Evolutionary conservation across 2,888 invertebrate genomes (phyloP).

Genomic region (Resseliella maxima): DNA sequence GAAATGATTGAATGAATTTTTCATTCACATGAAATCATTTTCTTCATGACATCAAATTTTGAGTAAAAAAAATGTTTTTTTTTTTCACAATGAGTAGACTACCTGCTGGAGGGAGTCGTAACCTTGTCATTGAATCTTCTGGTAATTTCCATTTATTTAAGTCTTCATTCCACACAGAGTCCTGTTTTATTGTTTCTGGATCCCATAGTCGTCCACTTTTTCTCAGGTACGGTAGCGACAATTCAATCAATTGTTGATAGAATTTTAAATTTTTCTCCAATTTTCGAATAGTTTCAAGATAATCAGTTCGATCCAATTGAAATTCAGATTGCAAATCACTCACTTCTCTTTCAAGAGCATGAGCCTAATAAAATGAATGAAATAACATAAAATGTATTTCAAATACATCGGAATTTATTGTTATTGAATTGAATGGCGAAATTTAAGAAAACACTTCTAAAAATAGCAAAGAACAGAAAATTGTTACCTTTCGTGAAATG

Average conservation of each 20-base stretch:
- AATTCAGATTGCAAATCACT: constrained; percentile 84
- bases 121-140: constrained; percentile 73
- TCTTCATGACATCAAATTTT: no score
- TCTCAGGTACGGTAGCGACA: constrained; percentile 76
- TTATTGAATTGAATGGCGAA: not conserved
- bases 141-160: constrained; percentile 78
- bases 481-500: constrained; percentile 73
- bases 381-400: not conserved
- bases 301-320: constrained; percentile 83
- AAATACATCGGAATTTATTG: no score
- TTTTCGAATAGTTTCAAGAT: constrained; percentile 81
- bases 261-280: constrained; percentile 78
- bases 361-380: constrained; percentile 60
- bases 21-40: no score
- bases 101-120: constrained; percentile 78
- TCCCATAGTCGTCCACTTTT: constrained; percentile 82
- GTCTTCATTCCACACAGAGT: constrained; percentile 81
- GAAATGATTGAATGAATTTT: not conserved
- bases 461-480: no score
- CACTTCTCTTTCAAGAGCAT: constrained; percentile 77
- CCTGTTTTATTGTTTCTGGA: constrained; percentile 75
- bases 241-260: constrained; percentile 74
- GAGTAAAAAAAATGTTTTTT: not conserved
- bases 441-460: not conserved
- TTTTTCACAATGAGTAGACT: constrained; percentile 58